phyloP scores from a whole-genome alignment of 2,888 invertebrate genomes.

The Plutella xylostella region DNA sequence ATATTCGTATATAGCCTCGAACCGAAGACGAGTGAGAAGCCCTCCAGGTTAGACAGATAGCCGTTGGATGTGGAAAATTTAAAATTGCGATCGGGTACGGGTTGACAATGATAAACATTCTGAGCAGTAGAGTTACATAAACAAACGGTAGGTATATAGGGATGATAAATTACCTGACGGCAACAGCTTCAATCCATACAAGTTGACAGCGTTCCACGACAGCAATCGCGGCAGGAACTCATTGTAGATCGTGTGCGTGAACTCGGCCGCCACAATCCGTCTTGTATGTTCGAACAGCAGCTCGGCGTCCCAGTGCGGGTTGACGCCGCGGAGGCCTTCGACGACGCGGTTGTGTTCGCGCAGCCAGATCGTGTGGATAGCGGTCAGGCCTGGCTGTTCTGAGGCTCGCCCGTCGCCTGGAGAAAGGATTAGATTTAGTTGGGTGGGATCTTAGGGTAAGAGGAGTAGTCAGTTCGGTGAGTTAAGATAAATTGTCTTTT shows the following conservation, averaged over 20 bases:
- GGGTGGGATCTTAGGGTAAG: too few species aligned
- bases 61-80: not conserved
- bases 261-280: slow-evolving; percentile 80
- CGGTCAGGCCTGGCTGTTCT: slow-evolving; percentile 90
- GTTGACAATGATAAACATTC: too few species aligned
- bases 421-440: too few species aligned
- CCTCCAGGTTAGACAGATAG: too few species aligned
- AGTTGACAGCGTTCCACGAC: slow-evolving; percentile 89
- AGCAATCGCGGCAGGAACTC: slow-evolving; percentile 92
- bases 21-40: too few species aligned
- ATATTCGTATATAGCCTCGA: too few species aligned
- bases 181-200: slow-evolving; percentile 87
- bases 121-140: not conserved
- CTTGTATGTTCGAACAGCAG: slow-evolving; percentile 85
- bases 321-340: slow-evolving; percentile 80
- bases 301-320: slow-evolving; percentile 92
- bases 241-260: slow-evolving; percentile 87
- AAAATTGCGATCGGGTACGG: not conserved
- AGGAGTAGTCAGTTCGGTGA: too few species aligned
- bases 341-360: slow-evolving; percentile 92
- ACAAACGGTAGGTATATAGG: not conserved
- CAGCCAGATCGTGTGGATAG: slow-evolving; percentile 89
- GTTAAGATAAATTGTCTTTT: too few species aligned
- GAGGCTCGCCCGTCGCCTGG: slow-evolving; percentile 89
- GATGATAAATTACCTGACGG: slow-evolving; percentile 67